phyloP scores from a whole-genome alignment of 1,140 invertebrate species.

The Oryzaephilus surinamensis region DNA sequence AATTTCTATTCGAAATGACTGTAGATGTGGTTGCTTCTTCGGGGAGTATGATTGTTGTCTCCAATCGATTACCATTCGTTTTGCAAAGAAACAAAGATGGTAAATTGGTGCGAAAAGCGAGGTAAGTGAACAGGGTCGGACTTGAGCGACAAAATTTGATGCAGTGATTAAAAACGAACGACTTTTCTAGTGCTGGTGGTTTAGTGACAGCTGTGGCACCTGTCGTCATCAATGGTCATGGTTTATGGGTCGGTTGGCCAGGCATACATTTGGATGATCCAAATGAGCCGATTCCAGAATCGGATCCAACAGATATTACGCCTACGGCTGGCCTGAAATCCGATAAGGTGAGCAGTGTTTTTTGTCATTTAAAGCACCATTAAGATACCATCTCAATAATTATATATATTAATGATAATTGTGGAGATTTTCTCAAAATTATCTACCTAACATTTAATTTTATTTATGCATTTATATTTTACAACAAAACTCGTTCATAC shows the following conservation, averaged over 20 bases:
- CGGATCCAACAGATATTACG: slow-evolving; percentile 70
- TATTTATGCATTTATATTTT: background rate
- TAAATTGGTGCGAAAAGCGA: slow-evolving; percentile 65
- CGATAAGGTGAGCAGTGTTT: slow-evolving; percentile 68
- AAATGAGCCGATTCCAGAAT: slow-evolving; percentile 69
- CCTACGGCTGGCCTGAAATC: slow-evolving; percentile 75
- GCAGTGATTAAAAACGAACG: too few species aligned
- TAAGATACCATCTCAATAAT: too few species aligned
- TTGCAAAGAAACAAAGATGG: slow-evolving; percentile 62
- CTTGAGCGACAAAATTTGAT: background rate
- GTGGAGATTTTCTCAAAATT: too few species aligned
- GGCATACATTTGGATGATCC: slow-evolving; percentile 68
- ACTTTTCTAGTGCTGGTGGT: slow-evolving; percentile 63
- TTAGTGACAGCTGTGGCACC: slow-evolving; percentile 83
- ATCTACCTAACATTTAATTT: background rate
- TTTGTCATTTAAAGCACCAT: too few species aligned
- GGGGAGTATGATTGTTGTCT: slow-evolving; percentile 78
- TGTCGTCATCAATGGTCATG: slow-evolving; percentile 71
- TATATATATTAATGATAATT: too few species aligned
- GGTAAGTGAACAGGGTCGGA: slow-evolving; percentile 46
- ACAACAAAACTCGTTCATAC: too few species aligned
- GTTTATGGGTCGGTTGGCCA: slow-evolving; percentile 85
- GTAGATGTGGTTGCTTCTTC: slow-evolving; percentile 38
- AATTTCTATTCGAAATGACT: slow-evolving; percentile 6
- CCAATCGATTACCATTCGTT: slow-evolving; percentile 80